Conservation (phyloP, 1,140 invertebrate species). For the Chlorops oryzae region DNA sequence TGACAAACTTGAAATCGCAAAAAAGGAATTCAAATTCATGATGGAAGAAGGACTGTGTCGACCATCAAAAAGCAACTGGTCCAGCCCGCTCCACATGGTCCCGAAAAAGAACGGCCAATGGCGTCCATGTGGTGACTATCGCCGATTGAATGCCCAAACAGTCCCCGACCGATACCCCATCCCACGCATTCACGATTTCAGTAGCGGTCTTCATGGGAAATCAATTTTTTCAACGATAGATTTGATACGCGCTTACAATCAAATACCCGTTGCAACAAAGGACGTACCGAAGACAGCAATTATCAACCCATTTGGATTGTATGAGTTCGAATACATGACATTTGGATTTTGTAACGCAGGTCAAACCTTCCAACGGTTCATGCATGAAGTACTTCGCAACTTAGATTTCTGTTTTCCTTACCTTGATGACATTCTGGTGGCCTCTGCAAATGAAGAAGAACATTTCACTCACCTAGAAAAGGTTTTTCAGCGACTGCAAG, state of each 20-base stretch:
- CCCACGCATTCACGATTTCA: conserved; percentile 21
- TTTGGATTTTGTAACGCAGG: too few relatives aligned
- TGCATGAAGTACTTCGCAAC: too few relatives aligned
- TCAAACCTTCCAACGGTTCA: too few relatives aligned
- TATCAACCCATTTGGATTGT: conserved; percentile 38
- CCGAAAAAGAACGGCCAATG: conserved; percentile 33
- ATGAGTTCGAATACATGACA: too few relatives aligned
- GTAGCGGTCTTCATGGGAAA: conserved; percentile 15
- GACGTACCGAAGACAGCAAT: conserved; percentile 44
- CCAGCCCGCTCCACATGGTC: conserved; percentile 48
- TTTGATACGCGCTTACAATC: conserved; percentile 50
- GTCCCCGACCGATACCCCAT: conserved; percentile 51
- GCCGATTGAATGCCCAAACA: conserved; percentile 37
- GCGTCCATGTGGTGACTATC: conserved; percentile 48
- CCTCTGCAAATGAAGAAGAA: conserved; percentile 26
- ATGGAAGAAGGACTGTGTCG: conserved; percentile 32
- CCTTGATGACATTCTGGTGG: too few relatives aligned
- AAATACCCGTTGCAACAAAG: conserved; percentile 36
- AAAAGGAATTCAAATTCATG: conserved; percentile 20
- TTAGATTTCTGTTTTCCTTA: too few relatives aligned
- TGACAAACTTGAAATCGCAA: conserved; percentile 26
- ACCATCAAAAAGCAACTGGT: conserved; percentile 44
- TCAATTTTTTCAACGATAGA: conserved; percentile 50
- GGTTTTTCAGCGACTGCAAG: neutral
- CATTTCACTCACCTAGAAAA: conserved; percentile 17